Evolutionary conservation across 2,888 invertebrate species (phyloP).

Genomic region (Eristalinus aeneus): DNA sequence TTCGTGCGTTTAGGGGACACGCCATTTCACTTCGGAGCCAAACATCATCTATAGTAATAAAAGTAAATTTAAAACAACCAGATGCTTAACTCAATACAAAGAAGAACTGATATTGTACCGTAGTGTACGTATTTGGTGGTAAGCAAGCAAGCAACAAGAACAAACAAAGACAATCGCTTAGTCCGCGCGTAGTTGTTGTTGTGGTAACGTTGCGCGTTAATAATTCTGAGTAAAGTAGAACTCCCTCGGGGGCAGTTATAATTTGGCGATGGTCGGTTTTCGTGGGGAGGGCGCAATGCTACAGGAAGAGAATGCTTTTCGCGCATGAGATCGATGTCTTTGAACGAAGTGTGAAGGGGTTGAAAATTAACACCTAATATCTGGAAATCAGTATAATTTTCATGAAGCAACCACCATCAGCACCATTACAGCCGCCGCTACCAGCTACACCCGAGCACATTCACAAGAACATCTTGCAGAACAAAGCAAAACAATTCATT

Average conservation of each 20-base stretch:
- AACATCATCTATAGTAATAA: slow-evolving; percentile 45
- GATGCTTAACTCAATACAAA: slow-evolving; percentile 58
- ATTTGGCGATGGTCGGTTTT: slow-evolving; percentile 44
- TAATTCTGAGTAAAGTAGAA: slow-evolving; percentile 54
- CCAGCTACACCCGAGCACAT: neutral
- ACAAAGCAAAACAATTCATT: slow-evolving; percentile 67
- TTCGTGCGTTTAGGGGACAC: slow-evolving; percentile 48
- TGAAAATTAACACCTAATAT: slow-evolving; percentile 74
- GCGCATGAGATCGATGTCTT: slow-evolving; percentile 63
- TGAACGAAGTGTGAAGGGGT: slow-evolving; percentile 67
- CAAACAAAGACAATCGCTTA: slow-evolving; percentile 12
- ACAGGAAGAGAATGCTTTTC: slow-evolving; percentile 12
- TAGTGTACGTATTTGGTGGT: neutral
- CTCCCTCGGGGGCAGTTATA: slow-evolving; percentile 62
- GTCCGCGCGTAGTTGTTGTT: slow-evolving; percentile 13
- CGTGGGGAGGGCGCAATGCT: neutral
- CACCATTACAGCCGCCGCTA: neutral
- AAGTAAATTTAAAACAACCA: slow-evolving; percentile 46
- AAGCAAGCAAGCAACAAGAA: neutral
- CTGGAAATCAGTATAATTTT: slow-evolving; percentile 72
- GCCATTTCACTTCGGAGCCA: neutral
- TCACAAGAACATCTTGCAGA: slow-evolving; percentile 25
- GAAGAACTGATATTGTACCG: slow-evolving; percentile 20
- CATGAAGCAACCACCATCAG: slow-evolving; percentile 49
- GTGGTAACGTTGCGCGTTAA: slow-evolving; percentile 47